Conservation (phyloP, 1,140 invertebrate species). For the Microplitis mediator region DNA sequence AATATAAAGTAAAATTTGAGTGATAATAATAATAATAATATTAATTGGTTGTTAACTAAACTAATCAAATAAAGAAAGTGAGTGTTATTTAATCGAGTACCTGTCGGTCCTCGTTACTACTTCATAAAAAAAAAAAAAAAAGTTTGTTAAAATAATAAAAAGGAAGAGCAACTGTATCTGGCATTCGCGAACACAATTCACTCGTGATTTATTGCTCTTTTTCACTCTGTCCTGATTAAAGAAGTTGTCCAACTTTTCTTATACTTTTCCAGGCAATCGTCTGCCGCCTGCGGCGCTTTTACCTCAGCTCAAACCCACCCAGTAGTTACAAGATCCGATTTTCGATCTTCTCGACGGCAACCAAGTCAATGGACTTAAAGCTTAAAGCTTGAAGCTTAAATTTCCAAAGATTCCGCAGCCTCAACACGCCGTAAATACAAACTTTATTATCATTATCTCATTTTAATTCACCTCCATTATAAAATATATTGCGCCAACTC, state of each 20-base stretch:
- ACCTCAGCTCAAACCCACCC: neutral
- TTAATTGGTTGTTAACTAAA: too few relatives aligned
- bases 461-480: too few relatives aligned
- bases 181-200: neutral
- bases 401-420: neutral
- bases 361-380: neutral
- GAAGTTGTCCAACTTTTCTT: conserved; percentile 15
- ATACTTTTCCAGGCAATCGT: neutral
- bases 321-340: neutral
- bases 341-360: neutral
- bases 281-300: neutral
- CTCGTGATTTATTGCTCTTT: neutral
- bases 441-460: too few relatives aligned
- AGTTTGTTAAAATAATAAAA: neutral
- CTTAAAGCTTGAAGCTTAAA: too few relatives aligned
- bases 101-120: too few relatives aligned
- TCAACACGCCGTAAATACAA: too few relatives aligned
- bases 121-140: neutral
- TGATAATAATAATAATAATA: too few relatives aligned
- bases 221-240: conserved; percentile 4
- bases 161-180: neutral
- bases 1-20: too few relatives aligned
- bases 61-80: too few relatives aligned
- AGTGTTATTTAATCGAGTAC: too few relatives aligned
- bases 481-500: too few relatives aligned